Base-by-base conservation (phyloP, 2,797 vertebrate species). In the Garrulus glandarius region DNA sequence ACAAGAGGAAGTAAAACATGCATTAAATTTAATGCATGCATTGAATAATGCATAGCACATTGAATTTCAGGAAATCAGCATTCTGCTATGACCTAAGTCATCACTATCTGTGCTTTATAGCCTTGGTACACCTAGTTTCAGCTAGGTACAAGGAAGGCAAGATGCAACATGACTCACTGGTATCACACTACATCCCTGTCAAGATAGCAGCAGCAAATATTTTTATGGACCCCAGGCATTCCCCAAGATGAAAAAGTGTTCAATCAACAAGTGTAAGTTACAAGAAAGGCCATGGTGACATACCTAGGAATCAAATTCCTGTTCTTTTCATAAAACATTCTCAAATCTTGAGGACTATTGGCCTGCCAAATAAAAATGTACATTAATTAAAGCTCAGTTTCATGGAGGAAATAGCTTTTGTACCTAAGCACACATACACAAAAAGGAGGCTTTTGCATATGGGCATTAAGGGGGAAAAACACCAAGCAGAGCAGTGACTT, bases 321-420 rank as follows among this genome's bases (percentile, higher is more conserved):
- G 98, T 99, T 99, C 98, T 99, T 99, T 95, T 99, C 99, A 96
- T 99, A 99, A 97, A 99, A 99, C 98, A 99, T 98, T 98, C 99
- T 98, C 97, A 99, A 97, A 96, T 99, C 99, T 97, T 99, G 99
- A 92, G 99, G 99, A 96, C 99, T 99, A 97, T 98, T 99, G 56
- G 99, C 99, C 99, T 99, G 96, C 90, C 87, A 75, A 96, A 95
- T 68, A 70, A 95, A 96, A 96, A 96, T 9, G 68, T 69, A 69
- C 43, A 87, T 93, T 63, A 83, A 90, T 96, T 94, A 93, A 94
- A 94, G 55, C 77, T 93, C 72, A 5, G 52, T 70, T 93, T 84
- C 44, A 81, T 3, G 29, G 22, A 90, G 85, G 89, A 93, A 90
- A 89, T 8, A 69, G 39, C 69, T 89, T 83, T 61, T 8, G 17